Evolutionary conservation across 2,888 invertebrate species (phyloP), one percentile per base, ranked within the genome.

Genomic region (Napeogenes inachia): DNA sequence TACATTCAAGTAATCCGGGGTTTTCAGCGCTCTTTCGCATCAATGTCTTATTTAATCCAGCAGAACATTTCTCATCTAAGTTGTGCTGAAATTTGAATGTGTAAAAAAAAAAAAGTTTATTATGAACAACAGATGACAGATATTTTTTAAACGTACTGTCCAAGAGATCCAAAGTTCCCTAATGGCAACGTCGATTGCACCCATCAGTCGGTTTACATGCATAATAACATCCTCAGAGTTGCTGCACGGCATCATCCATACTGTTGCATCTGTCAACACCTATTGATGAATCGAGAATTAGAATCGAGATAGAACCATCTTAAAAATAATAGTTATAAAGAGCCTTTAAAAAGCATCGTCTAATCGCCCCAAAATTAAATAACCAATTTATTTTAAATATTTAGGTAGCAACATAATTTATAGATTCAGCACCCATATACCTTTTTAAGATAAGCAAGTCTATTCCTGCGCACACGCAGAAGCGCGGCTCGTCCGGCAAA

Each of bases 181-280:
- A 35, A 89, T 78, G 12, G 83, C 85, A 1, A 89, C 92, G 21
- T 93, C 92, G 53, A 94, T 93, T 42, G 93, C 92, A 0, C 86
- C 85, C 68, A 91, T 86, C 6, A 94, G 81, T 61, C 92, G 85
- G 65, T 94, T 93, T 64, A 94, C 94, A 75, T 95, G 94, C 68
- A 91, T 89, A 67, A 94, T 92, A 42, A 95, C 94, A 64, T 95
- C 94, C 57, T 94, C 93, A 0, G 95, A 93, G 73, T 93, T 93
- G 60, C 94, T 93, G 76, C 95, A 95, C 4, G 92, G 88, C 35
- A 95, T 93, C 85, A 97, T 84, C 95, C 97, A 97, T 50, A 93
- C 92, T 0, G 86, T 80, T 0, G 96, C 94, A 56, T 93, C 91
- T 45, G 93, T 93, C 79, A 97, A 91, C 59, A 93, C 85, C 93